Evolutionary conservation across 2,113 vertebrate genomes (phyloP).

Genomic region (Lophura nycthemera): DNA sequence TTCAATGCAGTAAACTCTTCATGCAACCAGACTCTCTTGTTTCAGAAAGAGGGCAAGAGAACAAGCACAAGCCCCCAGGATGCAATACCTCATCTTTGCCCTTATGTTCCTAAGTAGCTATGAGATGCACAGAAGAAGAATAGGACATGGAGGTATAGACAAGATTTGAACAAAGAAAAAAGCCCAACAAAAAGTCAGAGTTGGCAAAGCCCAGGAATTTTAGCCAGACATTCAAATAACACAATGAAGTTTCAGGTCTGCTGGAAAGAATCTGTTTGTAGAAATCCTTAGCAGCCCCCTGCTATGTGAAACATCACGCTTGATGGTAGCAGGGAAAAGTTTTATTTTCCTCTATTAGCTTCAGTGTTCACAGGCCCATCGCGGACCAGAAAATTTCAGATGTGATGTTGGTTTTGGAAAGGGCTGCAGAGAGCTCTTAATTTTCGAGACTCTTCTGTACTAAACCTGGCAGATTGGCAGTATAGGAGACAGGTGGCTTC

Average conservation of each 20-base stretch:
- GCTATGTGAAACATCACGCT: neutral
- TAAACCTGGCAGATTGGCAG: slow-evolving; percentile 28
- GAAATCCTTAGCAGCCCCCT: neutral
- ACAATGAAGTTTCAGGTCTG: neutral
- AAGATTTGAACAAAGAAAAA: neutral
- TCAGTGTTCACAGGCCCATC: neutral
- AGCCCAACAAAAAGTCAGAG: neutral
- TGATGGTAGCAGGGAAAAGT: neutral
- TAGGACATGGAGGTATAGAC: neutral
- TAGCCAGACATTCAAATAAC: neutral
- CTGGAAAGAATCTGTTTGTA: neutral
- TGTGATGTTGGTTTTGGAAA: neutral
- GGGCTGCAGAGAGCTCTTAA: neutral
- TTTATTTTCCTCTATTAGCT: neutral
- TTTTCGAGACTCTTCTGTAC: neutral
- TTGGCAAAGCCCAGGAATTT: neutral
- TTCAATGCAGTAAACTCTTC: neutral
- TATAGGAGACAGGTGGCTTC: slow-evolving; percentile 24
- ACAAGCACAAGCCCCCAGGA: neutral
- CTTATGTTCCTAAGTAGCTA: neutral
- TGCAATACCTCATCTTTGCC: neutral
- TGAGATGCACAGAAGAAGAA: neutral
- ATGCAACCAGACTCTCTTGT: neutral
- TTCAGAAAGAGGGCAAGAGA: neutral
- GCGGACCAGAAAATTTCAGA: neutral